Evolutionary conservation across 1,140 invertebrate genomes (phyloP).

Genomic region (Sycophila sp.): DNA sequence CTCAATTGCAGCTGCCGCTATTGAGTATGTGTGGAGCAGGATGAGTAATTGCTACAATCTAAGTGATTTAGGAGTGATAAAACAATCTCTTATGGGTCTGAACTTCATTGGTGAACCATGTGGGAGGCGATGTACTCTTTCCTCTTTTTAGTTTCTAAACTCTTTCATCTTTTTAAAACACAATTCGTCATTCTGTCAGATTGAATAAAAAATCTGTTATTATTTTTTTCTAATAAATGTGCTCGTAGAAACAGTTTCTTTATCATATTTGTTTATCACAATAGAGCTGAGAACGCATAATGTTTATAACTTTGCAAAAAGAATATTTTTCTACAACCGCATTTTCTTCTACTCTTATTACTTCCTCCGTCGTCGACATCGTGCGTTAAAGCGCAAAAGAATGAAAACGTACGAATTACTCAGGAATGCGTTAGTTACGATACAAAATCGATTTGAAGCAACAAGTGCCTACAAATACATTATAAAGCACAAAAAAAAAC

Average conservation of each 20-base stretch:
- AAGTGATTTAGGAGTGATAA: slow-evolving; percentile 25
- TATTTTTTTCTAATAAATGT: not conserved
- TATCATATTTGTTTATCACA: not conserved
- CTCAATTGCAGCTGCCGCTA: slow-evolving; percentile 24
- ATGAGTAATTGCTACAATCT: slow-evolving; percentile 25
- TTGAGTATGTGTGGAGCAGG: slow-evolving; percentile 2
- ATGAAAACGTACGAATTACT: too few relatives aligned
- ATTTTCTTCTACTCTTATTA: too few relatives aligned
- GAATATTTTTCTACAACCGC: too few relatives aligned
- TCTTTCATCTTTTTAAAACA: not conserved
- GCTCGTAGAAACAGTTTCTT: not conserved
- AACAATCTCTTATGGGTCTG: not conserved
- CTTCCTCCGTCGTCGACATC: too few relatives aligned
- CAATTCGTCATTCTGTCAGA: not conserved
- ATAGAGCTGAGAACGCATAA: too few relatives aligned
- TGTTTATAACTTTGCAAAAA: too few relatives aligned
- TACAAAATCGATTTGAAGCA: not conserved
- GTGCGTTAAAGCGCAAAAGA: too few relatives aligned
- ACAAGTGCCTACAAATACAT: not conserved
- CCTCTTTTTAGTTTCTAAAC: not conserved
- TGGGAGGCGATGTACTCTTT: not conserved
- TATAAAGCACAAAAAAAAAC: not conserved
- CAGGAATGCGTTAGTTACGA: too few relatives aligned
- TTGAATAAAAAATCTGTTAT: not conserved
- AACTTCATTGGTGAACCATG: not conserved